Evolutionary conservation across 2,888 invertebrate genomes (phyloP).

Genomic region (Nymphalis polychloros): DNA sequence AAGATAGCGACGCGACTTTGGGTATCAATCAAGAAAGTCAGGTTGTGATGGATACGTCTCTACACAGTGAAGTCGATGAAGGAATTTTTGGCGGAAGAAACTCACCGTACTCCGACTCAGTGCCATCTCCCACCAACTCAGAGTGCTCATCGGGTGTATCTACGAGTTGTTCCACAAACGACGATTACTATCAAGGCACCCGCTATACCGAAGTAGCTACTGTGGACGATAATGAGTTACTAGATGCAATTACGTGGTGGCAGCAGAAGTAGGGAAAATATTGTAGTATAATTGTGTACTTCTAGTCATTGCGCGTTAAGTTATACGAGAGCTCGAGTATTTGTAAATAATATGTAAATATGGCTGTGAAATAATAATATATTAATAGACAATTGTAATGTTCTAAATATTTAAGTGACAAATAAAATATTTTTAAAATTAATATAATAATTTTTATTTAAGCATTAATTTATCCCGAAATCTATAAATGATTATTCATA

Average conservation of each 20-base stretch:
- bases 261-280: constrained; percentile 80
- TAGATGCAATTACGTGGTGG: constrained; percentile 92
- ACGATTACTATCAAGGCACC: constrained; percentile 47
- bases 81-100: constrained; percentile 60
- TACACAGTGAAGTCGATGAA: constrained; percentile 60
- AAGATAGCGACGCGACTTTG: constrained; percentile 84
- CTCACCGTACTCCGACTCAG: constrained; percentile 73
- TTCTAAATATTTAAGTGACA: constrained; percentile 5
- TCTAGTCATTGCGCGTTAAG: constrained; percentile 36
- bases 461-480: too few species aligned
- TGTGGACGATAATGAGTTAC: constrained; percentile 91
- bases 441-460: not conserved
- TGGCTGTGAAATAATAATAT: constrained; percentile 45
- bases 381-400: constrained; percentile 18
- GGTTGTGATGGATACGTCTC: constrained; percentile 41
- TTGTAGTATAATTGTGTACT: constrained; percentile 23
- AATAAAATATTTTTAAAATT: constrained; percentile 6
- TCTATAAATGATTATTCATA: too few species aligned
- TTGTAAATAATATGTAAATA: constrained; percentile 21
- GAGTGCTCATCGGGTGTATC: constrained; percentile 83
- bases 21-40: constrained; percentile 49
- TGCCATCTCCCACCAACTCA: constrained; percentile 87
- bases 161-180: constrained; percentile 60
- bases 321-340: not conserved
- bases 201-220: constrained; percentile 75